Conservation (phyloP, 2,888 invertebrate genomes). For the Drosophila fungiperda region DNA sequence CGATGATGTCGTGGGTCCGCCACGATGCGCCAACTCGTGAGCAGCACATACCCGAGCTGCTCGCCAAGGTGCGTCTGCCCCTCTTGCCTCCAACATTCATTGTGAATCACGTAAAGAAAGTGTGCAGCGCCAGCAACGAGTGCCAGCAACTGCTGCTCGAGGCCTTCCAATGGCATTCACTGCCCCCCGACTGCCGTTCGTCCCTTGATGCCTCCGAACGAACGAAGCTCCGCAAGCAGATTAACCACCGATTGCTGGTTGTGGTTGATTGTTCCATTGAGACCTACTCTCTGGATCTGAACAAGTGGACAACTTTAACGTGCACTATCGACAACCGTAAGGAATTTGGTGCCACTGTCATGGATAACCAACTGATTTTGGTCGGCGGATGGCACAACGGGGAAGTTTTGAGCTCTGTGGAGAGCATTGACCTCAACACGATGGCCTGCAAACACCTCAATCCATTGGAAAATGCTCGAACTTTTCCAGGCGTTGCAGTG, state of each 20-base stretch:
- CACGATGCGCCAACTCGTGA: slow-evolving; percentile 90
- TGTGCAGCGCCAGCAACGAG: slow-evolving; percentile 87
- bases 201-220: slow-evolving; percentile 90
- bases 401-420: slow-evolving; percentile 96
- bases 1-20: slow-evolving; percentile 94
- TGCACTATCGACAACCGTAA: slow-evolving; percentile 87
- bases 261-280: slow-evolving; percentile 97
- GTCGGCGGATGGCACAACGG: slow-evolving; percentile 92
- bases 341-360: slow-evolving; percentile 96
- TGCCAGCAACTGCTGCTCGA: slow-evolving; percentile 96
- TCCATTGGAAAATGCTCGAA: slow-evolving; percentile 95
- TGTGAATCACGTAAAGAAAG: slow-evolving; percentile 84
- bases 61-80: slow-evolving; percentile 93
- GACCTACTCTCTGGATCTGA: slow-evolving; percentile 87
- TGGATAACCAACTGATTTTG: slow-evolving; percentile 92
- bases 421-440: slow-evolving; percentile 93
- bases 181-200: slow-evolving; percentile 92
- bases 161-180: slow-evolving; percentile 95
- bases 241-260: slow-evolving; percentile 93
- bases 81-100: slow-evolving; percentile 95
- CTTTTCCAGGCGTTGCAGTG: slow-evolving; percentile 92
- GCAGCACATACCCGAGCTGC: slow-evolving; percentile 89
- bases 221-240: slow-evolving; percentile 95
- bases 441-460: slow-evolving; percentile 92
- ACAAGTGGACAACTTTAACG: slow-evolving; percentile 84